phyloP scores from a whole-genome alignment of 2,797 vertebrate genomes.

The Synanceia verrucosa region DNA sequence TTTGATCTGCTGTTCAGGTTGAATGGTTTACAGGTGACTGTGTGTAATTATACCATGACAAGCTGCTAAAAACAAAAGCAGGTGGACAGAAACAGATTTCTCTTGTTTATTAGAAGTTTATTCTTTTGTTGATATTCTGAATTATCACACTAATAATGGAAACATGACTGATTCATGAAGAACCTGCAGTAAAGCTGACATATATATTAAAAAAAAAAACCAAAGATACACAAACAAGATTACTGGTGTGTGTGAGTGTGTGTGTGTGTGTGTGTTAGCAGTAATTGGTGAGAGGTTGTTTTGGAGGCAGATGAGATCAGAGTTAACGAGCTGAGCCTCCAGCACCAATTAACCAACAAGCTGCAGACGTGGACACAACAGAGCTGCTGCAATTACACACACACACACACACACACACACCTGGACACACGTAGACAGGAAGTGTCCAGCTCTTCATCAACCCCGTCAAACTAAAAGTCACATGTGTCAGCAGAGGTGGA shows the following conservation, averaged over 20 bases:
- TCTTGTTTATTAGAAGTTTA: no score
- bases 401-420: slow-evolving; percentile 30
- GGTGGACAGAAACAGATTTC: no score
- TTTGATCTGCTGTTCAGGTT: no score
- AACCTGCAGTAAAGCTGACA: neutral
- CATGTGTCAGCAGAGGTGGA: no score
- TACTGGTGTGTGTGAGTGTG: neutral
- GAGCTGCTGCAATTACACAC: slow-evolving; percentile 57
- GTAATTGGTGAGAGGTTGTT: slow-evolving; percentile 63
- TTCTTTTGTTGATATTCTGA: neutral
- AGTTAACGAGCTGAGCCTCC: slow-evolving; percentile 60
- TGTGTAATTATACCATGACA: no score
- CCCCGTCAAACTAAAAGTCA: neutral
- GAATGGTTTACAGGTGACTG: no score
- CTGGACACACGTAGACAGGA: neutral
- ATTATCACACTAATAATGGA: neutral
- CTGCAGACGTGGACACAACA: slow-evolving; percentile 51
- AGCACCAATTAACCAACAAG: slow-evolving; percentile 59
- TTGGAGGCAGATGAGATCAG: slow-evolving; percentile 55
- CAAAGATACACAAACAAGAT: neutral
- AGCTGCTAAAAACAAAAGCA: no score
- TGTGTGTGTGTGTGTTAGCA: neutral
- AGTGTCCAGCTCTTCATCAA: neutral
- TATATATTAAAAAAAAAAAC: neutral
- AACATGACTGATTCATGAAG: neutral